Evolutionary conservation across 2,113 vertebrate species (phyloP).

Genomic region (Cranoglanis bouderius): DNA sequence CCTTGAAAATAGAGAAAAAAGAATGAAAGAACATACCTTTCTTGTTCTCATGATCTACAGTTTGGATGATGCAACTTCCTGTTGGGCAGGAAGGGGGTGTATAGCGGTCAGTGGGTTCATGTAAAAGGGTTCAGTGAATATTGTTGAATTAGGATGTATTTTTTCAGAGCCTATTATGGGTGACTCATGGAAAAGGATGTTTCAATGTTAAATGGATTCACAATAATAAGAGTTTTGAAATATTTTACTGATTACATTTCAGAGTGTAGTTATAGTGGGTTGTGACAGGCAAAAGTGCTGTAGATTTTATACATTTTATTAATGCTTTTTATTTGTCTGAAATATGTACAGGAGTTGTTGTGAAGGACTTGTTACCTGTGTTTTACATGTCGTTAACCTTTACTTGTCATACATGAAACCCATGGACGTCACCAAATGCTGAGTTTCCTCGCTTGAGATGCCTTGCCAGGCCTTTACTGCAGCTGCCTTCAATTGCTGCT

Average conservation of each 20-base stretch:
- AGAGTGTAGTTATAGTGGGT: not conserved
- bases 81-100: not conserved
- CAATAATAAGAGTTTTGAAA: not conserved
- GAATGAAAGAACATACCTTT: not conserved
- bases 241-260: not conserved
- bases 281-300: not conserved
- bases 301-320: too few relatives aligned
- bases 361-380: not conserved
- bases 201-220: not conserved
- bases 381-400: not conserved
- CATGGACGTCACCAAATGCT: too few relatives aligned
- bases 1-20: not conserved
- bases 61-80: not conserved
- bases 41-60: not conserved
- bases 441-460: too few relatives aligned
- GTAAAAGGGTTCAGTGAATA: too few relatives aligned
- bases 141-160: too few relatives aligned
- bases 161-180: too few relatives aligned
- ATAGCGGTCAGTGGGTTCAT: not conserved
- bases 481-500: too few relatives aligned
- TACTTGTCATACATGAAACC: not conserved
- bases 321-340: too few relatives aligned
- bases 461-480: too few relatives aligned
- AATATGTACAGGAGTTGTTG: not conserved
- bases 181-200: too few relatives aligned